Conservation (phyloP, 2,113 vertebrate species). For the Balaenoptera acutorostrata region DNA sequence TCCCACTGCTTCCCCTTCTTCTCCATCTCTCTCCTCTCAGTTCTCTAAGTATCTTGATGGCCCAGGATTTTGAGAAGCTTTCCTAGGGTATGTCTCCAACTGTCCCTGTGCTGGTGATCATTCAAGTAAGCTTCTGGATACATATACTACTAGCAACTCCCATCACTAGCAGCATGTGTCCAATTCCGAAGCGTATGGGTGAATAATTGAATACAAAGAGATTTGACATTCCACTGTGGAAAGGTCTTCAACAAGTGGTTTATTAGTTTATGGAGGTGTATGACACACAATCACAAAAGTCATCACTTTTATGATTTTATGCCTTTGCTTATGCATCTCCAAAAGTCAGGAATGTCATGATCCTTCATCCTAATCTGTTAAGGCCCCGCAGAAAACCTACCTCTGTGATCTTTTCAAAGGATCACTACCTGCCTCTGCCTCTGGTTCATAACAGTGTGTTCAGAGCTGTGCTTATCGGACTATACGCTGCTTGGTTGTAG, state of each 20-base stretch:
- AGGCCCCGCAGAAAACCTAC: neutral
- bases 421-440: neutral
- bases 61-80: neutral
- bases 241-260: neutral
- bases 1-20: neutral
- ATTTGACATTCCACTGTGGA: neutral
- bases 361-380: neutral
- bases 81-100: neutral
- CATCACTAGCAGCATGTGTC: neutral
- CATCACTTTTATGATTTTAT: neutral
- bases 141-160: neutral
- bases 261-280: neutral
- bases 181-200: neutral
- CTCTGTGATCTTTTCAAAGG: neutral
- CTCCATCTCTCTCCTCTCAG: neutral
- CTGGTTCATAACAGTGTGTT: neutral
- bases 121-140: neutral
- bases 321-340: neutral
- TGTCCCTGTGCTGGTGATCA: neutral
- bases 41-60: neutral
- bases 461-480: neutral
- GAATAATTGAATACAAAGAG: neutral
- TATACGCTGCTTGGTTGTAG: accelerated
- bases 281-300: neutral
- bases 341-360: neutral